A percentile compares a stretch with the other conserved stretches of the same genome.
Evolutionary conservation across 1,140 invertebrate species (phyloP).

Genomic region (Trichogramma pretiosum): DNA sequence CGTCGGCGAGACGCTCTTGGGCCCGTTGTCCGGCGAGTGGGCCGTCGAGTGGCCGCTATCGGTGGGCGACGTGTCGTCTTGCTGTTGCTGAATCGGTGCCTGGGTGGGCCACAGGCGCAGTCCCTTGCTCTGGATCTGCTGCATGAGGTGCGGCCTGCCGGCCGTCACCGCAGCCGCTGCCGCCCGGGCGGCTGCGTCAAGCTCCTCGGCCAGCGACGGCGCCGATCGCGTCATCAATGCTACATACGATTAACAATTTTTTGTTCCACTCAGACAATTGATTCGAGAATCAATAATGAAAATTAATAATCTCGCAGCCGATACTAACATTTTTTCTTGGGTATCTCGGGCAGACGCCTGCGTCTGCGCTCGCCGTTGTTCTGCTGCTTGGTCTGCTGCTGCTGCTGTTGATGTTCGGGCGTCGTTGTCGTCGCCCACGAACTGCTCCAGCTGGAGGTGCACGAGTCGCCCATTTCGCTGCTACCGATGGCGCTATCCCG

Average conservation of each 20-base stretch:
- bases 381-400: conserved; percentile 23
- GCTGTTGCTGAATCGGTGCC: too few species aligned
- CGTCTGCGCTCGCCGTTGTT: conserved; percentile 56
- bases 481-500: conserved; percentile 39
- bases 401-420: conserved; percentile 33
- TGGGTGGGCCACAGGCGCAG: too few species aligned
- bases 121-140: conserved; percentile 57
- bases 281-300: too few species aligned
- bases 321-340: conserved; percentile 73
- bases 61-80: conserved; percentile 73
- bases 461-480: conserved; percentile 39
- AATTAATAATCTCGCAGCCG: too few species aligned
- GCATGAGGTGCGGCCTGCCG: conserved; percentile 51
- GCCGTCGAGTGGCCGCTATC: conserved; percentile 85
- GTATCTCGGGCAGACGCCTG: conserved; percentile 77
- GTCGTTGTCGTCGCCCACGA: conserved; percentile 39
- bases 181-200: conserved; percentile 36
- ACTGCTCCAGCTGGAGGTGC: conserved; percentile 37
- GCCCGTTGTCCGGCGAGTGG: conserved; percentile 74
- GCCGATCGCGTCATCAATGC: conserved; percentile 24
- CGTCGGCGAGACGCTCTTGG: conserved; percentile 71
- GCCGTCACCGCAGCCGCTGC: conserved; percentile 5
- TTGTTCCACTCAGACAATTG: too few species aligned
- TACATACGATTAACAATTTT: too few species aligned
- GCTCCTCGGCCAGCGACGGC: conserved; percentile 62